These are phyloP conservation scores for Sylvietta virens DNA, from an alignment of 2,113 vertebrate species.

Conservation along the genomic window DNA sequence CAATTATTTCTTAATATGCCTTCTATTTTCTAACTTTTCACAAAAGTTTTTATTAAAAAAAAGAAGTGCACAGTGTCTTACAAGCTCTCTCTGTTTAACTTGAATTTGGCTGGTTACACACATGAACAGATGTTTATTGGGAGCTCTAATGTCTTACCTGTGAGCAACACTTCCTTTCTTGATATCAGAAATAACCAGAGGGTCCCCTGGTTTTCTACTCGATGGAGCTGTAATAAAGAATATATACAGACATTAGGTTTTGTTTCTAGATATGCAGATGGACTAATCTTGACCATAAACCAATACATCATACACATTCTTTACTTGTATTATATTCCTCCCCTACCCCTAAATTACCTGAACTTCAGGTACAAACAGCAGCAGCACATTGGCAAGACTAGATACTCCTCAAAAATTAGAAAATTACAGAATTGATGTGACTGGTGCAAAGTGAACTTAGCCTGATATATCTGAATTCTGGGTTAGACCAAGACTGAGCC, in stretches of 20 bases:
- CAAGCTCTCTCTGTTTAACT: neutral
- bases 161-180: slow-evolving; percentile 98
- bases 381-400: neutral
- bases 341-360: neutral
- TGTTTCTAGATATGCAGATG: neutral
- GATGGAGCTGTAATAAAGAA: slow-evolving; percentile 85
- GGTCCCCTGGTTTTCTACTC: slow-evolving; percentile 91
- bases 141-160: slow-evolving; percentile 76
- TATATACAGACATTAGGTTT: neutral
- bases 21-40: neutral
- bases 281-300: neutral
- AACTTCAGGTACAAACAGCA: neutral
- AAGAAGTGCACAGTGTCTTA: neutral
- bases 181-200: slow-evolving; percentile 98
- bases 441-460: neutral
- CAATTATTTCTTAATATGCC: neutral
- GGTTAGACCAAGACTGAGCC: neutral
- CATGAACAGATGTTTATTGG: neutral
- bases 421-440: neutral
- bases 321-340: neutral
- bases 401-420: neutral
- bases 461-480: neutral
- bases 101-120: neutral
- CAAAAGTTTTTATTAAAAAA: neutral
- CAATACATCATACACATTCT: neutral